Base-by-base conservation (phyloP, 64 coral and sea anemone species). In the Exaiptasia diaphana region DNA sequence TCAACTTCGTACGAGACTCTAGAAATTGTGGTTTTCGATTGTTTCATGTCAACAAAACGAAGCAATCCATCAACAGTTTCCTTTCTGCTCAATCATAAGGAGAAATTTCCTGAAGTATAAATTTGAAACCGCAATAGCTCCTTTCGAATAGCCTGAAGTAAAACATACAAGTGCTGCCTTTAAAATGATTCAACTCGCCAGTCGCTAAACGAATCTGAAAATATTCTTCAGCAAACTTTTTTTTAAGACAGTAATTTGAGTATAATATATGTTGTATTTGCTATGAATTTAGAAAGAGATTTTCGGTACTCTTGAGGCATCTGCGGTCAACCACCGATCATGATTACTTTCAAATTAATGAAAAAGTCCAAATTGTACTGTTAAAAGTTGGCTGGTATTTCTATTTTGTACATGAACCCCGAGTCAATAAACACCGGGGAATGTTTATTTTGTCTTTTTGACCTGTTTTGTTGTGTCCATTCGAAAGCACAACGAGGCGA, bases 281-380 rank as follows among this genome's bases (percentile, higher is more conserved):
- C n/a, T n/a, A n/a, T n/a, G n/a, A 45, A 74, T 60, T 55, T 85
- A 74, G 56, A 85, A 85, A 85, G 64, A 49, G 30, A 81, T 40
- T 74, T 37, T 17, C 18, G 11, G 67, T 44, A 41, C 34, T 85
- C 39, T 30, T 24, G 4, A 15, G 29, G 37, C 82, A 85, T 67
- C 82, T 85, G 82, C 82, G 60, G 31, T 40, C 15, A 68, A 46
- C 39, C 18, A 34, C 52, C 52, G 50, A 3, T 40, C 18, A 35
- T 85, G 68, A 85, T 85, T 60, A 85, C 65, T 29, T 74, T 44
- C 27, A 74, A 75, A 85, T 85, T 95, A 95, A 95, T 89, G 64
- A 89, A 85, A 83, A 64, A 72, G 76, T 85, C 86, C 85, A 89
- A 95, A 95, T 95, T 89, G 86, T 60, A 71, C 86, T 64, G 90